These are phyloP conservation scores for Actinernus sp. DNA, from an alignment of 92 coral and sea anemone genomes.

Conservation along the genomic window DNA sequence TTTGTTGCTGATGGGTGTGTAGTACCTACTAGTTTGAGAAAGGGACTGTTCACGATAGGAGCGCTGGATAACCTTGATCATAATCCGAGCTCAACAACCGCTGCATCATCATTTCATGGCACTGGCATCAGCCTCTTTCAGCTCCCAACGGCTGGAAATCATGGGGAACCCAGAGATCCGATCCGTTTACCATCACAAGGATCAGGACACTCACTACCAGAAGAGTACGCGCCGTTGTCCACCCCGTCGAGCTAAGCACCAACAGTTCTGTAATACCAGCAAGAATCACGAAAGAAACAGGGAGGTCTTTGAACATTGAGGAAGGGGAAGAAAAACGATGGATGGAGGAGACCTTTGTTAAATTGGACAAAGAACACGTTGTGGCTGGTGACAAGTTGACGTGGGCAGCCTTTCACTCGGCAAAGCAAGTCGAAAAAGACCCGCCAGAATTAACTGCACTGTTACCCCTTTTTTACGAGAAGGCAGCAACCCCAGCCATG, in stretches of 20 bases:
- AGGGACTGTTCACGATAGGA: slow-evolving; percentile 47
- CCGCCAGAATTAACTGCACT: slow-evolving; percentile 62
- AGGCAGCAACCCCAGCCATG: slow-evolving; percentile 70
- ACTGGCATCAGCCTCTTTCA: slow-evolving; percentile 49
- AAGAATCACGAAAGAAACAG: slow-evolving; percentile 34
- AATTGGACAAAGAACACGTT: too few relatives aligned
- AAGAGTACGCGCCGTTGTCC: slow-evolving; percentile 62
- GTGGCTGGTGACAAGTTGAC: too few relatives aligned
- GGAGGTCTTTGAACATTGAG: slow-evolving; percentile 22
- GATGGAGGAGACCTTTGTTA: slow-evolving; percentile 47
- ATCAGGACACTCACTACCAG: slow-evolving; percentile 56
- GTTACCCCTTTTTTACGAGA: slow-evolving; percentile 39
- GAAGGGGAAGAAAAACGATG: slow-evolving; percentile 47
- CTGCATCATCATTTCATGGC: slow-evolving; percentile 56
- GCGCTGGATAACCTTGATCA: slow-evolving; percentile 68
- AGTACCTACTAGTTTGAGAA: slow-evolving; percentile 50
- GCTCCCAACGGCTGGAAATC: background rate
- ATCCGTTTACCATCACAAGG: slow-evolving; percentile 58
- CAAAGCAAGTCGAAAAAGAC: slow-evolving; percentile 28
- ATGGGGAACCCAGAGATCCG: slow-evolving; percentile 34
- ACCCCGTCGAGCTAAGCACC: slow-evolving; percentile 63
- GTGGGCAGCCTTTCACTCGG: slow-evolving; percentile 69
- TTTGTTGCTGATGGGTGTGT: slow-evolving; percentile 54
- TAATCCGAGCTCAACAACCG: slow-evolving; percentile 46
- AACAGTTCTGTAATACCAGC: slow-evolving; percentile 38